A percentile compares a stretch with the other conserved stretches of the same genome.
phyloP scores from a whole-genome alignment of 2,797 vertebrate genomes.

The Dicrostonyx torquatus region DNA sequence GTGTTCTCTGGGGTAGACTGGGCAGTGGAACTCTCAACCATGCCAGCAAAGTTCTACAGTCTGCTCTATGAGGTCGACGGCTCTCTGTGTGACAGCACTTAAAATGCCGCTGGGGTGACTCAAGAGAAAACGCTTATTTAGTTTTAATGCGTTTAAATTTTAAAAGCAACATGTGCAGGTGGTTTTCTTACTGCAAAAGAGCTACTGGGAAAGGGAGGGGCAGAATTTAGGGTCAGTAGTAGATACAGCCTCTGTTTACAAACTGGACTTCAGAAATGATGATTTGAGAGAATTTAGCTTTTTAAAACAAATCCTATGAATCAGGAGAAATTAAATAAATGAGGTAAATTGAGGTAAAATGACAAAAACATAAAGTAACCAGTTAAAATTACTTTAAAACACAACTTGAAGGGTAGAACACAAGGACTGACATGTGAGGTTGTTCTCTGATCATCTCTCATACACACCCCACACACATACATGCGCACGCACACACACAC shows the following conservation, averaged over 20 bases:
- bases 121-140: not conserved
- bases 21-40: not conserved
- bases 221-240: not conserved
- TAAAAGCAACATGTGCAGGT: not conserved
- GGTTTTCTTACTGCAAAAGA: not conserved
- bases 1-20: not conserved
- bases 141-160: slow-evolving; percentile 4
- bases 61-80: not conserved
- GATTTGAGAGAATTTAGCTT: not conserved
- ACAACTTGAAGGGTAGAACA: not conserved
- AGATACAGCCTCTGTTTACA: not conserved
- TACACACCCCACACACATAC: fast-evolving
- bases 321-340: slow-evolving; percentile 4
- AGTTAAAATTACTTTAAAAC: slow-evolving; percentile 35
- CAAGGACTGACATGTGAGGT: not conserved
- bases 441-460: not conserved
- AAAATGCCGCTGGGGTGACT: not conserved
- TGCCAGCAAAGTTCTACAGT: not conserved
- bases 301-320: slow-evolving; percentile 22
- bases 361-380: not conserved
- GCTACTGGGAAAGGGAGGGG: not conserved
- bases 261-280: not conserved
- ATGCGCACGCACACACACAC: no score
- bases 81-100: not conserved
- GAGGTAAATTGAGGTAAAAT: not conserved